phyloP scores from a whole-genome alignment of 2,888 invertebrate genomes.

The Dicycla oo region DNA sequence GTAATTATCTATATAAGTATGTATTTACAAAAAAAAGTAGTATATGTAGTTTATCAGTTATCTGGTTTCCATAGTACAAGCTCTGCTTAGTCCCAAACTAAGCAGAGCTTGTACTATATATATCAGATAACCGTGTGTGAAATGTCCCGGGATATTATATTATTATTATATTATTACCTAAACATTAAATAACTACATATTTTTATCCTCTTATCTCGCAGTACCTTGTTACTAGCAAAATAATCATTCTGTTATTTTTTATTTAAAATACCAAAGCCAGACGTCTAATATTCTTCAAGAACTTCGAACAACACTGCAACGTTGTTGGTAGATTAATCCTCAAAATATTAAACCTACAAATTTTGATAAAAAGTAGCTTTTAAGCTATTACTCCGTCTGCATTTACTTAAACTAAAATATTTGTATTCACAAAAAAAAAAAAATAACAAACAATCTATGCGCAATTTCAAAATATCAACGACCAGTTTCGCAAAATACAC shows the following conservation, averaged over 20 bases:
- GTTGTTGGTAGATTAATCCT: not conserved
- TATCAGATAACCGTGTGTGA: no score
- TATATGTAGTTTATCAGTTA: no score
- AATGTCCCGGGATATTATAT: no score
- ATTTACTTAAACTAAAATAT: not conserved
- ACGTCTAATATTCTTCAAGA: not conserved
- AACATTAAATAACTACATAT: not conserved
- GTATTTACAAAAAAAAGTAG: no score
- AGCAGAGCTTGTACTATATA: no score
- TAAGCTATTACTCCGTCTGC: not conserved
- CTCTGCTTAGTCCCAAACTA: no score
- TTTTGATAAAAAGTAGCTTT: not conserved
- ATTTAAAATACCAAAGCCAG: not conserved
- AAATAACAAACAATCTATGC: not conserved
- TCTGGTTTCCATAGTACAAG: no score
- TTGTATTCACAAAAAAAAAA: not conserved
- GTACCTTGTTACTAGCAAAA: not conserved
- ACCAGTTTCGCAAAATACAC: conserved; percentile 26
- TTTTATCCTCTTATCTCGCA: not conserved
- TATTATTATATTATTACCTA: no score
- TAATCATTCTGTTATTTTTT: not conserved
- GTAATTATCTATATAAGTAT: no score
- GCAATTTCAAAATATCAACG: conserved; percentile 9
- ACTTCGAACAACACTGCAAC: not conserved
- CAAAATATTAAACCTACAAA: not conserved